A percentile compares a stretch with the other conserved stretches of the same genome.
Evolutionary conservation across 2,113 vertebrate genomes (phyloP).

Genomic region (Nyctereutes procyonoides): DNA sequence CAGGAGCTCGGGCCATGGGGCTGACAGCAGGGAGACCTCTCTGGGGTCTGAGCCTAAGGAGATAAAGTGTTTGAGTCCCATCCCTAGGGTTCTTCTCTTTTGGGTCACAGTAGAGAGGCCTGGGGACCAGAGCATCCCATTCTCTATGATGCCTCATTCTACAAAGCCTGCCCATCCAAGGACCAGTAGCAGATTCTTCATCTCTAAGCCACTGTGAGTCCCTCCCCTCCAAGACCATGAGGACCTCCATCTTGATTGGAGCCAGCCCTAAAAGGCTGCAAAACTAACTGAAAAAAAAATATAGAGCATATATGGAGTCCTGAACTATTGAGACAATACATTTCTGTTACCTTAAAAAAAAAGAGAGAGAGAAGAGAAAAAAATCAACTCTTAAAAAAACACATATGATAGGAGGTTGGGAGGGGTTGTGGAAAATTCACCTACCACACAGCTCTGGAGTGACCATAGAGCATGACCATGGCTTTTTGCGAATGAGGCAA

Average conservation of each 20-base stretch:
- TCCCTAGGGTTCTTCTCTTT: neutral
- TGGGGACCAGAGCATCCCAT: neutral
- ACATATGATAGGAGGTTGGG: too few species aligned
- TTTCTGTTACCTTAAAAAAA: neutral
- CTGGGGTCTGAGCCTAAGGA: neutral
- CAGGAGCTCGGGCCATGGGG: neutral
- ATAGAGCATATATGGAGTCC: neutral
- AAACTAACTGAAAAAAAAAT: neutral
- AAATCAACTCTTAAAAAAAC: neutral
- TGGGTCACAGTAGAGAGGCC: neutral
- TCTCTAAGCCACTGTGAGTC: neutral
- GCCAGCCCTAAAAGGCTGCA: neutral
- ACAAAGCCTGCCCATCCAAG: neutral
- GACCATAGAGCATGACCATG: neutral
- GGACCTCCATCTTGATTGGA: neutral
- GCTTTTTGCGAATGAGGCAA: slow-evolving; percentile 74
- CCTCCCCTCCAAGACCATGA: neutral
- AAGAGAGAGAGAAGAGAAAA: neutral
- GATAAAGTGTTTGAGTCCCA: neutral
- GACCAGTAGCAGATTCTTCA: neutral
- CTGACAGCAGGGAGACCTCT: neutral
- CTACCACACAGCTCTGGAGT: neutral
- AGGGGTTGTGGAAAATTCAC: neutral
- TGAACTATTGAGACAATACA: neutral
- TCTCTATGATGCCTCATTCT: neutral